Conservation (phyloP, 2,797 vertebrate species). For the Sarcoramphus papa region DNA sequence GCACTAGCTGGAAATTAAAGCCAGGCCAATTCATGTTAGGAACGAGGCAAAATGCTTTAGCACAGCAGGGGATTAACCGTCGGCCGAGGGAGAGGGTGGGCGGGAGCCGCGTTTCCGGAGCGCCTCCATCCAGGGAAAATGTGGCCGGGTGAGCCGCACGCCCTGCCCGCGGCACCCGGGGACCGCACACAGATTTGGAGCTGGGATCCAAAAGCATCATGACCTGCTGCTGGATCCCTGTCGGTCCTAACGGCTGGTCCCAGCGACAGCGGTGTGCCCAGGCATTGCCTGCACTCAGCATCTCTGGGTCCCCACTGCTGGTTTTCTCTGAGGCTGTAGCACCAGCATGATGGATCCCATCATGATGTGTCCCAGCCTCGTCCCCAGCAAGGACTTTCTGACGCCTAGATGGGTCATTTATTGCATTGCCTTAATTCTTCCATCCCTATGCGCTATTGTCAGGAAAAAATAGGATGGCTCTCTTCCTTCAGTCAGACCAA, state of each 20-base stretch:
- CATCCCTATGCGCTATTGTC: not conserved
- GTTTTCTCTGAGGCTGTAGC: not conserved
- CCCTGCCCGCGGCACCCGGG: not conserved
- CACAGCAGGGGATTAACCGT: not conserved
- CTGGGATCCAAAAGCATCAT: not conserved
- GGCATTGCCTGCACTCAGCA: not conserved
- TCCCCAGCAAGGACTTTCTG: not conserved
- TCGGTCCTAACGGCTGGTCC: rapidly evolving
- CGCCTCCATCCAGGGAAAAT: not conserved
- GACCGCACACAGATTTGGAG: rapidly evolving
- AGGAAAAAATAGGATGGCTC: not conserved
- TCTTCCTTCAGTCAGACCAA: not conserved
- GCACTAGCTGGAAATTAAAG: slow-evolving; percentile 40
- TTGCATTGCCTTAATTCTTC: not conserved
- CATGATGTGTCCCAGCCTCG: rapidly evolving
- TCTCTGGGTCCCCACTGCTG: rapidly evolving
- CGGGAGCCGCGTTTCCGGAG: rapidly evolving
- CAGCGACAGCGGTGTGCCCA: rapidly evolving
- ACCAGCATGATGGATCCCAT: not conserved
- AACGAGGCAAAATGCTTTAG: not conserved
- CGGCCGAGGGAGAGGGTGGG: not conserved
- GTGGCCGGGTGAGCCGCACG: rapidly evolving
- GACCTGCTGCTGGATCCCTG: not conserved
- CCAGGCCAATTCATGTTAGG: not conserved
- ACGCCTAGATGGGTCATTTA: not conserved